phyloP scores from a whole-genome alignment of 1,140 invertebrate genomes.

The Acromyrmex echinatior region DNA sequence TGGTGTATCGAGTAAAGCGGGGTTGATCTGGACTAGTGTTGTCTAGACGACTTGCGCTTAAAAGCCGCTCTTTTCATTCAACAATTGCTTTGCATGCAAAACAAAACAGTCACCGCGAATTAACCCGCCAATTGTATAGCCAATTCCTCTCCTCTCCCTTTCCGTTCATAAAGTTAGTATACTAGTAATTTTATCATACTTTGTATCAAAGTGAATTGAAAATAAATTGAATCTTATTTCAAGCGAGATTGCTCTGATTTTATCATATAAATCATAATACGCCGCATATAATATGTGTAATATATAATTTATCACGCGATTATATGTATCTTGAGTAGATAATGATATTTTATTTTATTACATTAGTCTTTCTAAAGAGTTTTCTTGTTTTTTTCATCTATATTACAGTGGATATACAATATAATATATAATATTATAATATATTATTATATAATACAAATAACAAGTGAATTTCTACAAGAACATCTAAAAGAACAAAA shows the following conservation, averaged over 20 bases:
- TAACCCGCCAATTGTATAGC: not conserved
- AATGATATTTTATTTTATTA: conserved; percentile 16
- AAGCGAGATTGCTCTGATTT: not conserved
- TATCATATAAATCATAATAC: not conserved
- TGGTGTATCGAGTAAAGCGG: conserved; percentile 69
- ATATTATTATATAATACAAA: no score
- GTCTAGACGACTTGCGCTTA: conserved; percentile 60
- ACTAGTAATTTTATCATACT: not conserved
- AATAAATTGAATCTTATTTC: not conserved
- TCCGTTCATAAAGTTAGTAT: conserved; percentile 15
- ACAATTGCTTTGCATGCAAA: conserved; percentile 68
- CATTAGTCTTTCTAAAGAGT: not conserved
- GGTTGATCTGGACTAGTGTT: conserved; percentile 47
- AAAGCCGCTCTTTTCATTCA: conserved; percentile 48
- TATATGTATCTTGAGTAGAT: not conserved
- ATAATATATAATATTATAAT: no score
- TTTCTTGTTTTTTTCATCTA: not conserved
- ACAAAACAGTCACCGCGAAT: conserved; percentile 61
- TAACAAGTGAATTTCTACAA: no score
- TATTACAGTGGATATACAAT: no score
- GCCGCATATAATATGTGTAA: not conserved
- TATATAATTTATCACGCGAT: not conserved
- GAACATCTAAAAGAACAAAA: no score
- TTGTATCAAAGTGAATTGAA: not conserved
- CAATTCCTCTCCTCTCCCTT: not conserved